Evolutionary conservation across 2,113 vertebrate genomes (phyloP).

Genomic region (Choloepus hoffmanni): DNA sequence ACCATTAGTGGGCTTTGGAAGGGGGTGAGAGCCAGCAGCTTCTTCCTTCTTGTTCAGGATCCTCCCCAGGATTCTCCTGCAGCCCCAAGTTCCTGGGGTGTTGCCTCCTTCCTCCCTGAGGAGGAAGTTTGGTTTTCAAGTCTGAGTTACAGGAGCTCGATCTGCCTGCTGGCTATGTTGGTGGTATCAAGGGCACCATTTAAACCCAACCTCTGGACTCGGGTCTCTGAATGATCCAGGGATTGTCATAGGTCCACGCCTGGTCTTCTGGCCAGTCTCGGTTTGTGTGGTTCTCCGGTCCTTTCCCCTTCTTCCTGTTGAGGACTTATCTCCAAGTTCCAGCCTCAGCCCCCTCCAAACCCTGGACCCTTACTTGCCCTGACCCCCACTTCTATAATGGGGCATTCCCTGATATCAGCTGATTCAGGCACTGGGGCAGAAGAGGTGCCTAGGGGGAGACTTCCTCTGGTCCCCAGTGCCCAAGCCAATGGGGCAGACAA

Average conservation of each 20-base stretch:
- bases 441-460: not conserved
- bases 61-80: not conserved
- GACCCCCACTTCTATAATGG: not conserved
- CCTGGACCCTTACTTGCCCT: not conserved
- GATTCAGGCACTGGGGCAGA: not conserved
- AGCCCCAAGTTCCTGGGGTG: not conserved
- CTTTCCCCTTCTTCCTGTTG: not conserved
- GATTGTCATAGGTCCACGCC: not conserved
- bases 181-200: not conserved
- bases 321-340: not conserved
- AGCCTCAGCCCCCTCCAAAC: not conserved
- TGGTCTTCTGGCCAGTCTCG: not conserved
- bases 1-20: not conserved
- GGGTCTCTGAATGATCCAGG: not conserved
- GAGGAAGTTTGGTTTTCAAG: constrained; percentile 59
- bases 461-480: not conserved
- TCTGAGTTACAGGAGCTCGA: not conserved
- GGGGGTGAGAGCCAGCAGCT: not conserved
- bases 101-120: not conserved
- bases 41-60: not conserved
- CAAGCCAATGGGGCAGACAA: not conserved
- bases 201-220: not conserved
- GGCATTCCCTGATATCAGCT: not conserved
- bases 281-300: not conserved
- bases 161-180: not conserved